A percentile compares a stretch with the other conserved stretches of the same genome.
Conservation (phyloP, 2,797 vertebrate species). For the Syngnathus acus region DNA sequence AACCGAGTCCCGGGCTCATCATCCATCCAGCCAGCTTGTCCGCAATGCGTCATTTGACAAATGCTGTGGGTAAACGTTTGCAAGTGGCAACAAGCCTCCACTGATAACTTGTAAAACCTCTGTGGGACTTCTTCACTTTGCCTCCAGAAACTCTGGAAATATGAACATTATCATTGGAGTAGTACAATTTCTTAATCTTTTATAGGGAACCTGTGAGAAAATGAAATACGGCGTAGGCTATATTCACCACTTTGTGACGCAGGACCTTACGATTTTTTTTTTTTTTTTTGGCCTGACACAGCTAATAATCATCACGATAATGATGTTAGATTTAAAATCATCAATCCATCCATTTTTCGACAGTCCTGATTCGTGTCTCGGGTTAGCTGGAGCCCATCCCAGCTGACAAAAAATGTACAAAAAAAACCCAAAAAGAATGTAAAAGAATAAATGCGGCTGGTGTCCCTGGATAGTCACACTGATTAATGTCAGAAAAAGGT, state of each 20-base stretch:
- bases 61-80: conserved; percentile 37
- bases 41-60: conserved; percentile 47
- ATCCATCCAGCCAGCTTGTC: conserved; percentile 26
- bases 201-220: conserved; percentile 14
- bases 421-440: neutral
- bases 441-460: neutral
- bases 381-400: neutral
- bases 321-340: neutral
- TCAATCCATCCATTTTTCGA: neutral
- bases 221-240: neutral
- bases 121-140: conserved; percentile 14
- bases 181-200: conserved; percentile 32
- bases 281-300: neutral
- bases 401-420: neutral
- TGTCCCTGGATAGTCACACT: neutral
- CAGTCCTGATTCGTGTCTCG: neutral
- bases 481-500: neutral
- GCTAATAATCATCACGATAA: neutral
- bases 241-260: neutral
- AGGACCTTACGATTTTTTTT: neutral
- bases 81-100: conserved; percentile 21
- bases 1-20: conserved; percentile 44
- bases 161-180: conserved; percentile 15
- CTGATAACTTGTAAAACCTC: conserved; percentile 26
- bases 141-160: conserved; percentile 1